Percentiles rank a stretch among this genome's conserved stretches.
These are phyloP conservation scores for Gavia stellata DNA, from an alignment of 2,113 vertebrate genomes.

Conservation along the genomic window DNA sequence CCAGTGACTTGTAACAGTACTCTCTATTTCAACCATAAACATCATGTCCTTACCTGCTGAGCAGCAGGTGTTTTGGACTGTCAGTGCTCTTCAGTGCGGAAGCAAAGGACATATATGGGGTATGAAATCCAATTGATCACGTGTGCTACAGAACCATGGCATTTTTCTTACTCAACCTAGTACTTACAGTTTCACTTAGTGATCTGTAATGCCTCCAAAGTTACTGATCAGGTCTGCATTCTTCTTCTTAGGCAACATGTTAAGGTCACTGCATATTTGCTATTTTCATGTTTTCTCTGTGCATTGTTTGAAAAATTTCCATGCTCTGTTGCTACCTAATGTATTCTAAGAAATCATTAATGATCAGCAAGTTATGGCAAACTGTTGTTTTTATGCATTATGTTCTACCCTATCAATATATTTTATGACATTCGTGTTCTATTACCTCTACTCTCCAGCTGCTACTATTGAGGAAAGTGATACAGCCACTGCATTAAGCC, in stretches of 20 bases:
- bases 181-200: accelerated
- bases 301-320: neutral
- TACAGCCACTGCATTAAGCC: neutral
- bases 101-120: accelerated
- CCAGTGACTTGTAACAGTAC: neutral
- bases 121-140: neutral
- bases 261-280: neutral
- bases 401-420: neutral
- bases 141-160: neutral
- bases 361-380: neutral
- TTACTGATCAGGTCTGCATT: neutral
- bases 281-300: neutral
- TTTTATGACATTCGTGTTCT: neutral
- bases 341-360: neutral
- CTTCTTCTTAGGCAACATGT: neutral
- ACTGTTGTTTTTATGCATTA: neutral
- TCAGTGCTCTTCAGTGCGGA: neutral
- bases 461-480: neutral
- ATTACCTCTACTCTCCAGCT: neutral
- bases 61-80: neutral
- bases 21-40: neutral
- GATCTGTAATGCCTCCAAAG: neutral
- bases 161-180: neutral
- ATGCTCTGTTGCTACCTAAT: neutral
- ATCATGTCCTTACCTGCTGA: neutral